Evolutionary conservation across 37 sponge, comb jelly and placozoan genomes (phyloP).

Genomic region (Bolinopsis microptera): DNA sequence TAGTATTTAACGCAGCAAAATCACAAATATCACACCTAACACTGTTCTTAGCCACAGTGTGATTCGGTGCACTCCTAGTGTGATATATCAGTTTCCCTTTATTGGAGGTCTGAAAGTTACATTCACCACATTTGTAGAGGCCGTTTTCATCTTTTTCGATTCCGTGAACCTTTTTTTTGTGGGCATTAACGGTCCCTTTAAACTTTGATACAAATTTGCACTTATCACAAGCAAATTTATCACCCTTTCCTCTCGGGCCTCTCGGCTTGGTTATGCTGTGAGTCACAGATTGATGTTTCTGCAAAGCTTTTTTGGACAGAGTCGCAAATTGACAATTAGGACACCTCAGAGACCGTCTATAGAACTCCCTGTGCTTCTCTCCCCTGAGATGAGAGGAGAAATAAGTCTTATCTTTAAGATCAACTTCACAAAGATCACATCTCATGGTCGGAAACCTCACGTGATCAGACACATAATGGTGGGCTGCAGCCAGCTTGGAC

Average conservation of each 20-base stretch:
- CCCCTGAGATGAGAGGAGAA: neutral
- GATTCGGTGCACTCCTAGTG: neutral
- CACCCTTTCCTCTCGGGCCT: neutral
- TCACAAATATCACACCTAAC: neutral
- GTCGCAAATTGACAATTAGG: neutral
- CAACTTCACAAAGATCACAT: neutral
- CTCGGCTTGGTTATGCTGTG: neutral
- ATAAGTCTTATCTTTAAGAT: neutral
- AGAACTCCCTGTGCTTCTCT: neutral
- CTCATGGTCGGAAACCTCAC: neutral
- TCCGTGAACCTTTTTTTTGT: neutral
- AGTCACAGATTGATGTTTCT: neutral
- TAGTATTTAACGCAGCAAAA: neutral
- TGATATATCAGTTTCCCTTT: neutral
- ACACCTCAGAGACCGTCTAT: neutral
- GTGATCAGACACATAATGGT: neutral
- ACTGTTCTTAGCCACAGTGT: neutral
- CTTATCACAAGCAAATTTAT: neutral
- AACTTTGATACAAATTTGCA: neutral
- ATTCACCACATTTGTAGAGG: neutral
- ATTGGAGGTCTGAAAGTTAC: neutral
- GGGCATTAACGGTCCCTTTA: neutral
- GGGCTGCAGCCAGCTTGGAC: neutral
- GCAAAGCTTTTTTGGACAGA: neutral
- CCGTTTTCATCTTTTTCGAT: neutral